Conservation (phyloP, 2,888 invertebrate species). For the Cylindroiulus punctatus region DNA sequence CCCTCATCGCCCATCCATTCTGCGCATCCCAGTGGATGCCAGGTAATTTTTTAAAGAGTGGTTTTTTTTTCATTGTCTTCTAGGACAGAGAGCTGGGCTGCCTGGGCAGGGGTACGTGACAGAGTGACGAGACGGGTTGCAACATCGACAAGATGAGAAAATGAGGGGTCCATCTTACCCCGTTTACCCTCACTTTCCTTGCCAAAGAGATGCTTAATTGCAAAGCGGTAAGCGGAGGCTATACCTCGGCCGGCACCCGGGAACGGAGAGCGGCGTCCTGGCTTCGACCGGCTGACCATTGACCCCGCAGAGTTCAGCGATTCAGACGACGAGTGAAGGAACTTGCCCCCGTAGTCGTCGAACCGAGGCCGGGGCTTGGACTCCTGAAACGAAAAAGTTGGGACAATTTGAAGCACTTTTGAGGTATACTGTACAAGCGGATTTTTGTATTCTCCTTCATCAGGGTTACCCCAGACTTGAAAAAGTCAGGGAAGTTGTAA, state of each 20-base stretch:
- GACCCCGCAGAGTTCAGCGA: slow-evolving; percentile 57
- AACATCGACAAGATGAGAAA: slow-evolving; percentile 44
- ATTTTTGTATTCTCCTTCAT: too few species aligned
- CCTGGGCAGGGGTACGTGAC: not conserved
- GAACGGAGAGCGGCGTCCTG: slow-evolving; percentile 50
- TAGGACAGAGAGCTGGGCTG: too few species aligned
- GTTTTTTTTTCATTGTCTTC: not conserved
- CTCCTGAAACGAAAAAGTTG: slow-evolving; percentile 58
- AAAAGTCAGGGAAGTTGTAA: too few species aligned
- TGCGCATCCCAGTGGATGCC: not conserved
- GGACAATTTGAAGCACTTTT: too few species aligned
- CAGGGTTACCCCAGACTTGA: too few species aligned
- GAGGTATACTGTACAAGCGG: too few species aligned
- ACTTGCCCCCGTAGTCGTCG: slow-evolving; percentile 57
- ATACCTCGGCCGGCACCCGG: slow-evolving; percentile 53
- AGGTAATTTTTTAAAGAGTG: not conserved
- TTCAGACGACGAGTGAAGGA: slow-evolving; percentile 58
- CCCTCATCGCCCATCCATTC: slow-evolving; percentile 32
- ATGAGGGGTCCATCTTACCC: slow-evolving; percentile 54
- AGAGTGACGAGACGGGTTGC: slow-evolving; percentile 36
- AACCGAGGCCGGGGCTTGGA: slow-evolving; percentile 60
- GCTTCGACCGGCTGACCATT: slow-evolving; percentile 44
- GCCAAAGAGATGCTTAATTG: slow-evolving; percentile 57
- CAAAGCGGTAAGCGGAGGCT: slow-evolving; percentile 56
- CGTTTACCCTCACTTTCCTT: slow-evolving; percentile 56